Evolutionary conservation across 1,140 invertebrate species (phyloP).

Genomic region (Lordiphosa mommai): DNA sequence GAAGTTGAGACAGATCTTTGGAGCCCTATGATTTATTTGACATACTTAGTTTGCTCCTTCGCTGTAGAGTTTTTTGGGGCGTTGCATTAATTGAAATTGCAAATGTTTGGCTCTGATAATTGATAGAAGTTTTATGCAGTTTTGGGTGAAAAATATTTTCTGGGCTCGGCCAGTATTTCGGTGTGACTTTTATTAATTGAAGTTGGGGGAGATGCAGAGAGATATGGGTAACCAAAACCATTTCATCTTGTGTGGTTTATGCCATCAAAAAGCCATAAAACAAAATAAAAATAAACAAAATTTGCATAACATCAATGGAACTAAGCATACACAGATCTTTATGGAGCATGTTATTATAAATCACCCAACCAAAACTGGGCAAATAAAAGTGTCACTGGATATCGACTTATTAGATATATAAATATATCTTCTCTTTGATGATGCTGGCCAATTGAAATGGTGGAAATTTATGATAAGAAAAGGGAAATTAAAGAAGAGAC

Average conservation of each 20-base stretch:
- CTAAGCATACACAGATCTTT: slow-evolving; percentile 41
- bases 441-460: slow-evolving; percentile 62
- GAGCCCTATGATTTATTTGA: slow-evolving; percentile 68
- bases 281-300: slow-evolving; percentile 50
- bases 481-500: slow-evolving; percentile 13
- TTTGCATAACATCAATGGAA: slow-evolving; percentile 72
- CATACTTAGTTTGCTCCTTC: slow-evolving; percentile 37
- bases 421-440: slow-evolving; percentile 31
- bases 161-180: slow-evolving; percentile 41
- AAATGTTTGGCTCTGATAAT: slow-evolving; percentile 53
- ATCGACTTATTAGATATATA: slow-evolving; percentile 35
- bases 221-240: slow-evolving; percentile 42
- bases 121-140: slow-evolving; percentile 66
- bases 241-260: slow-evolving; percentile 54
- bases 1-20: slow-evolving; percentile 46
- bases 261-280: slow-evolving; percentile 52
- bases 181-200: slow-evolving; percentile 66
- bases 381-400: slow-evolving; percentile 63
- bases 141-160: slow-evolving; percentile 48
- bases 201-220: slow-evolving; percentile 36
- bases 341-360: slow-evolving; percentile 69
- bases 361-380: slow-evolving; percentile 37
- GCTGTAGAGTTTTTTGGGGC: slow-evolving; percentile 26
- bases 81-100: slow-evolving; percentile 78
- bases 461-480: slow-evolving; percentile 51